Conservation (phyloP, 1,140 invertebrate genomes). For the Apocrypta bakeri region DNA sequence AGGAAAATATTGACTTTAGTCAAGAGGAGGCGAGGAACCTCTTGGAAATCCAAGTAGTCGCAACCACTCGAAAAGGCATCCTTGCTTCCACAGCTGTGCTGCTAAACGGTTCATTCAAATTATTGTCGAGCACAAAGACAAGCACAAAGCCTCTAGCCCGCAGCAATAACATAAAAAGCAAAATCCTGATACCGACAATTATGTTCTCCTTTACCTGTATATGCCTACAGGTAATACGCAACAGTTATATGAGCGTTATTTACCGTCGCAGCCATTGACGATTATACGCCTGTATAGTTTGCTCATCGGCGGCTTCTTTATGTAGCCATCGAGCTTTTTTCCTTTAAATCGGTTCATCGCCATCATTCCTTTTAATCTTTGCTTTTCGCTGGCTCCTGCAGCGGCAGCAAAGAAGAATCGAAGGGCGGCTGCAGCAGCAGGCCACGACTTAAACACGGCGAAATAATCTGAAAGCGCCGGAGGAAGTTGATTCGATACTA, state of each 20-base stretch:
- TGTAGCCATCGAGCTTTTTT: too few relatives aligned
- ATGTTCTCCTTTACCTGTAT: too few relatives aligned
- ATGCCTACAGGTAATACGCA: too few relatives aligned
- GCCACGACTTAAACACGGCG: neutral
- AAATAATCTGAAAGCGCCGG: constrained; percentile 34
- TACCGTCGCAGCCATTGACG: neutral
- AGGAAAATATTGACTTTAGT: constrained; percentile 49
- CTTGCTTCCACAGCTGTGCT: constrained; percentile 32
- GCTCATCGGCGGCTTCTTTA: neutral
- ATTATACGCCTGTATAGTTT: neutral
- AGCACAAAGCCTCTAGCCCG: too few relatives aligned
- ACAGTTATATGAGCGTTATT: too few relatives aligned
- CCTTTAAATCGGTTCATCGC: neutral
- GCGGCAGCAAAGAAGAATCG: neutral
- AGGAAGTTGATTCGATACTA: constrained; percentile 38
- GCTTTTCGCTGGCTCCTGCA: neutral
- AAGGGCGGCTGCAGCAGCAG: neutral
- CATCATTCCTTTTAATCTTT: constrained; percentile 10
- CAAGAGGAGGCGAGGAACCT: neutral
- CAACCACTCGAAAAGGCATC: neutral
- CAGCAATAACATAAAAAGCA: neutral
- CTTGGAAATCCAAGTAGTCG: constrained; percentile 21
- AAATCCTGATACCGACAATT: neutral
- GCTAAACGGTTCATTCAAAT: constrained; percentile 31
- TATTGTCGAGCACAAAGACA: constrained; percentile 41